Conservation (phyloP, 2,888 invertebrate genomes). For the Operophtera brumata region DNA sequence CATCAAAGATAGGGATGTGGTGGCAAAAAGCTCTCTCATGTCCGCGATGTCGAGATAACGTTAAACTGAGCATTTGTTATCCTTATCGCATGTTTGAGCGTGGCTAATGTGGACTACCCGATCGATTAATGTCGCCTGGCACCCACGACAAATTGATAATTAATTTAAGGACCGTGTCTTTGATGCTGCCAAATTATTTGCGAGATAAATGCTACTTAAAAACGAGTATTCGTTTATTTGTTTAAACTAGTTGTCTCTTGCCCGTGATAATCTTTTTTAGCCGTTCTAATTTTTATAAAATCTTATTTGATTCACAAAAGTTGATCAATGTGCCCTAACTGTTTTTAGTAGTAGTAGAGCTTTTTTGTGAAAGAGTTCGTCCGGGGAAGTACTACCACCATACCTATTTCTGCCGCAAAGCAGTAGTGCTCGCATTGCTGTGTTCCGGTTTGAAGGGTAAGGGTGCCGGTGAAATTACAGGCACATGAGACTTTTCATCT, state of each 20-base stretch:
- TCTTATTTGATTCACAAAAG: not conserved
- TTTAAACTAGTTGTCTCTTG: conserved; percentile 10
- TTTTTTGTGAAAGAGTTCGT: too few species aligned
- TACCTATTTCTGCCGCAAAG: too few species aligned
- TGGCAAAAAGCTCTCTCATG: conserved; percentile 80
- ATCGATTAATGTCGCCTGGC: conserved; percentile 79
- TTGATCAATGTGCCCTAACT: too few species aligned
- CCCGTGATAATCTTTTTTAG: not conserved
- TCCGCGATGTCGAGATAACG: conserved; percentile 79
- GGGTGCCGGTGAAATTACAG: too few species aligned
- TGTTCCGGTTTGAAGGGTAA: too few species aligned
- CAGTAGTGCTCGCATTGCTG: too few species aligned
- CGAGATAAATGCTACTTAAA: conserved; percentile 45
- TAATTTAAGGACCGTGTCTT: conserved; percentile 74
- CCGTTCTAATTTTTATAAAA: not conserved
- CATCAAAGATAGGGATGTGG: conserved; percentile 61
- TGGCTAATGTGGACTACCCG: conserved; percentile 76
- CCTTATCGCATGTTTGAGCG: conserved; percentile 76
- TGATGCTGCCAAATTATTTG: conserved; percentile 77
- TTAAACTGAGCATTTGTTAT: conserved; percentile 81
- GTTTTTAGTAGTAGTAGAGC: too few species aligned
- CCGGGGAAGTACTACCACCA: too few species aligned
- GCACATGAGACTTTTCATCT: too few species aligned
- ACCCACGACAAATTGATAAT: conserved; percentile 80
- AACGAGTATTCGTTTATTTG: conserved; percentile 22